Percentiles rank a stretch among this genome's conserved stretches.
These are phyloP conservation scores for Chaenogobius annularis DNA, from an alignment of 2,113 vertebrate species.

Conservation along the genomic window DNA sequence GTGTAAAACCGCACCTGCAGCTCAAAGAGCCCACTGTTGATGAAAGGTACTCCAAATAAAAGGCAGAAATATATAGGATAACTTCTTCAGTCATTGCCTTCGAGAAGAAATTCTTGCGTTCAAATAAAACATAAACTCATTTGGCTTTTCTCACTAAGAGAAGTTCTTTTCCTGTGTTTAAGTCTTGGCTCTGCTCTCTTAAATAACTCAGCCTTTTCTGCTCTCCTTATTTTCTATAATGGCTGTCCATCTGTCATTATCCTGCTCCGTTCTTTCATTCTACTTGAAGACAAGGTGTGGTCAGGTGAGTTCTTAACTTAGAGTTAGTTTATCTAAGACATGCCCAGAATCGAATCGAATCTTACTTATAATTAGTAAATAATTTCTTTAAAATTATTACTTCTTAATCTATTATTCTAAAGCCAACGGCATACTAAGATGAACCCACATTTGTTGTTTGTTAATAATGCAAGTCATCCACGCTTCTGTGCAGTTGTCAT, in stretches of 20 bases:
- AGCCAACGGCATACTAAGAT: not conserved
- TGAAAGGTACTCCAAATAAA: constrained; percentile 82
- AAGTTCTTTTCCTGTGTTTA: constrained; percentile 38
- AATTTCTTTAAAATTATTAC: not conserved
- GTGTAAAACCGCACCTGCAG: constrained; percentile 94
- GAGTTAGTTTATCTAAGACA: constrained; percentile 18
- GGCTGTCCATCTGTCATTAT: constrained; percentile 73
- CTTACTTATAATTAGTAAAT: not conserved
- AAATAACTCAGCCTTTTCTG: constrained; percentile 72
- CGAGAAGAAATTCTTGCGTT: not conserved
- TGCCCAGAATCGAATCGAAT: not conserved
- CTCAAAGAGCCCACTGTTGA: constrained; percentile 93
- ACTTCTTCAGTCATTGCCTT: not conserved
- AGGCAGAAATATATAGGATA: not conserved
- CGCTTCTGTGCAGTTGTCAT: constrained; percentile 51
- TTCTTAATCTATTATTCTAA: not conserved
- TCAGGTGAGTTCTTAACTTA: constrained; percentile 85
- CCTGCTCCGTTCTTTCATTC: constrained; percentile 81
- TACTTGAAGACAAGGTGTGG: constrained; percentile 92
- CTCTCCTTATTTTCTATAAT: constrained; percentile 71
- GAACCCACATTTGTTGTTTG: constrained; percentile 1
- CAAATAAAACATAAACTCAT: constrained; percentile 11
- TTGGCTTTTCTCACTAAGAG: constrained; percentile 28
- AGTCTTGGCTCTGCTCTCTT: constrained; percentile 46
- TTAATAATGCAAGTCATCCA: constrained; percentile 21